phyloP scores from a whole-genome alignment of 2,888 invertebrate species.

The Scaptomyza polygonia region DNA sequence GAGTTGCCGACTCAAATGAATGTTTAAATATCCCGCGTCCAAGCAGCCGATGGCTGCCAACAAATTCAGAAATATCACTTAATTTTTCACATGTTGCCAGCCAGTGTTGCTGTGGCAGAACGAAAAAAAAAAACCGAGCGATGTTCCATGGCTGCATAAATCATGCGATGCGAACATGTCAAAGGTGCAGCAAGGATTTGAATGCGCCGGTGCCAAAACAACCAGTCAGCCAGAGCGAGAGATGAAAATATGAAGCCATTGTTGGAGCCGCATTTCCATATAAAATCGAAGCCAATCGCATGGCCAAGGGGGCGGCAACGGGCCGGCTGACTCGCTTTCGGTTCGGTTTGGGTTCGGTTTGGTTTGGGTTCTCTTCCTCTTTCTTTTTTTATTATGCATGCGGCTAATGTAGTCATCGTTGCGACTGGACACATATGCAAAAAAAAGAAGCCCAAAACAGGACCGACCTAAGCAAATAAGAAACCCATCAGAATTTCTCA shows the following conservation, averaged over 20 bases:
- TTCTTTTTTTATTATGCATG: slow-evolving; percentile 73
- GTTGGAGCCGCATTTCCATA: slow-evolving; percentile 74
- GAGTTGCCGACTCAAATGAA: neutral
- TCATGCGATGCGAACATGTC: slow-evolving; percentile 74
- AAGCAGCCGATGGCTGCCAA: slow-evolving; percentile 66
- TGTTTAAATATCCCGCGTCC: slow-evolving; percentile 15
- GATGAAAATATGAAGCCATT: slow-evolving; percentile 79
- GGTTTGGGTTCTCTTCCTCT: slow-evolving; percentile 14
- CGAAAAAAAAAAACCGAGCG: slow-evolving; percentile 39
- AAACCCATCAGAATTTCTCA: slow-evolving; percentile 81
- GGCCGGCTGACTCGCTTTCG: slow-evolving; percentile 10
- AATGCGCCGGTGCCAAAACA: slow-evolving; percentile 58
- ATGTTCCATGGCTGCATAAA: slow-evolving; percentile 76
- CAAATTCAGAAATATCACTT: slow-evolving; percentile 79
- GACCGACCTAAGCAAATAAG: slow-evolving; percentile 71
- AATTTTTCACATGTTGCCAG: slow-evolving; percentile 72
- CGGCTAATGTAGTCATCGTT: slow-evolving; percentile 77
- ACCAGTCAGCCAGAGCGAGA: slow-evolving; percentile 36
- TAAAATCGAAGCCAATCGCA: slow-evolving; percentile 67
- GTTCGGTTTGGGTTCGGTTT: slow-evolving; percentile 3
- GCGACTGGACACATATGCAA: slow-evolving; percentile 62
- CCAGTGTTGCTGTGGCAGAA: slow-evolving; percentile 35
- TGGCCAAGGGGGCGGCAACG: slow-evolving; percentile 5
- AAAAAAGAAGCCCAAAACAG: slow-evolving; percentile 24
- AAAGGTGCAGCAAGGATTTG: slow-evolving; percentile 79